These are phyloP conservation scores for Danionella dracula DNA, from an alignment of 2,797 vertebrate species.

Conservation along the genomic window DNA sequence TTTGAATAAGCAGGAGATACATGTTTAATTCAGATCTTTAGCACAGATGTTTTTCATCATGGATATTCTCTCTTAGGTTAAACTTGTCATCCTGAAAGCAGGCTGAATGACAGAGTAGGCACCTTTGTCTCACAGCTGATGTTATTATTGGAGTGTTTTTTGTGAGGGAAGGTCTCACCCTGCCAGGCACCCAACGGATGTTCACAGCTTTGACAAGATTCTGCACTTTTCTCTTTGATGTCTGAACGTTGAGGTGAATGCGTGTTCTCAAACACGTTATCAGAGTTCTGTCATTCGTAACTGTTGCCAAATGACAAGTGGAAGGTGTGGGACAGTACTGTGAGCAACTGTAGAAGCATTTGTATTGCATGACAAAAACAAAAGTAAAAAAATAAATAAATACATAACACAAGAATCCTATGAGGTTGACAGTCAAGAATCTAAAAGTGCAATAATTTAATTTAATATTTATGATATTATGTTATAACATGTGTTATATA, in stretches of 20 bases:
- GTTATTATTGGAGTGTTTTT: conserved; percentile 84
- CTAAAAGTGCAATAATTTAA: too few species aligned
- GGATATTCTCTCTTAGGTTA: not conserved
- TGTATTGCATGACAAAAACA: not conserved
- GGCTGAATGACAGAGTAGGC: conserved; percentile 59
- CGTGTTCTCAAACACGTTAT: conserved; percentile 40
- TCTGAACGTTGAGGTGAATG: conserved; percentile 44
- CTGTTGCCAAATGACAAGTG: conserved; percentile 35
- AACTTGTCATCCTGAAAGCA: conserved; percentile 29
- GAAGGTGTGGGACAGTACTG: conserved; percentile 21
- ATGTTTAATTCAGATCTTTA: too few species aligned
- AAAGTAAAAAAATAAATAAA: too few species aligned
- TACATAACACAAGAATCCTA: too few species aligned
- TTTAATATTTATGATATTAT: too few species aligned
- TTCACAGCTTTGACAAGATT: conserved; percentile 51
- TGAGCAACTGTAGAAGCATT: conserved; percentile 19
- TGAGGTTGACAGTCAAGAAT: too few species aligned
- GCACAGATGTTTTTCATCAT: not conserved
- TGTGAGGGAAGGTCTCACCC: conserved; percentile 60
- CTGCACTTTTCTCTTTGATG: conserved; percentile 47
- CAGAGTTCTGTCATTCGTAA: conserved; percentile 42
- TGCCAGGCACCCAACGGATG: conserved; percentile 42
- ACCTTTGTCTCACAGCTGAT: conserved; percentile 77
- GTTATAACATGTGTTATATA: too few species aligned
- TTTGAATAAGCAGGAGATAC: not conserved